Evolutionary conservation across 2,797 vertebrate species (phyloP).

Genomic region (Danio aesculapii): DNA sequence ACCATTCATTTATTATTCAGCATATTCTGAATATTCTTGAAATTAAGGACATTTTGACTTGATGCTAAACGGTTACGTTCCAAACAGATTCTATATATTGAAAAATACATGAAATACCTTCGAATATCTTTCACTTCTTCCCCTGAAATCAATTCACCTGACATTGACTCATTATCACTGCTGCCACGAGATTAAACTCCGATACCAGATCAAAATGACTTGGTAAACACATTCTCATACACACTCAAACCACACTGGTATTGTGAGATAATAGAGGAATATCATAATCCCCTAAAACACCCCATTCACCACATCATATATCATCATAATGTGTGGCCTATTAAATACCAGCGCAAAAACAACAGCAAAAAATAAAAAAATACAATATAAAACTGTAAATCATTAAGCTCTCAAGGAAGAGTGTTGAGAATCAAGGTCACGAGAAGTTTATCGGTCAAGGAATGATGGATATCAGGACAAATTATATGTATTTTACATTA

Average conservation of each 20-base stretch:
- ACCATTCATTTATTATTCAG: too few relatives aligned
- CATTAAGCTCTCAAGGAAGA: slow-evolving; percentile 9
- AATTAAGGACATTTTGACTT: background rate
- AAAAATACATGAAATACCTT: background rate
- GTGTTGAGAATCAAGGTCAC: slow-evolving; percentile 15
- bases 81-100: background rate
- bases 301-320: slow-evolving; percentile 34
- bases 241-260: slow-evolving; percentile 9
- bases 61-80: background rate
- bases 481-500: background rate
- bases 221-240: slow-evolving; percentile 25
- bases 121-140: slow-evolving; percentile 26
- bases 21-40: background rate
- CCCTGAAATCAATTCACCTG: background rate
- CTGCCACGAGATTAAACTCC: slow-evolving; percentile 8
- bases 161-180: slow-evolving; percentile 28
- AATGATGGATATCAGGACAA: slow-evolving; percentile 26
- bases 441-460: slow-evolving; percentile 17
- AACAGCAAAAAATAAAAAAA: slow-evolving; percentile 6
- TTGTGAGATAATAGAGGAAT: slow-evolving; percentile 43
- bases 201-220: slow-evolving; percentile 21
- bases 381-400: slow-evolving; percentile 44
- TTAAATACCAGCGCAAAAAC: slow-evolving; percentile 13
- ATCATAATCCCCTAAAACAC: slow-evolving; percentile 46
- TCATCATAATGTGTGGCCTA: background rate